A percentile compares a stretch with the other conserved stretches of the same genome.
Evolutionary conservation across 2,113 vertebrate species (phyloP).

Genomic region (Chamaea fasciata): DNA sequence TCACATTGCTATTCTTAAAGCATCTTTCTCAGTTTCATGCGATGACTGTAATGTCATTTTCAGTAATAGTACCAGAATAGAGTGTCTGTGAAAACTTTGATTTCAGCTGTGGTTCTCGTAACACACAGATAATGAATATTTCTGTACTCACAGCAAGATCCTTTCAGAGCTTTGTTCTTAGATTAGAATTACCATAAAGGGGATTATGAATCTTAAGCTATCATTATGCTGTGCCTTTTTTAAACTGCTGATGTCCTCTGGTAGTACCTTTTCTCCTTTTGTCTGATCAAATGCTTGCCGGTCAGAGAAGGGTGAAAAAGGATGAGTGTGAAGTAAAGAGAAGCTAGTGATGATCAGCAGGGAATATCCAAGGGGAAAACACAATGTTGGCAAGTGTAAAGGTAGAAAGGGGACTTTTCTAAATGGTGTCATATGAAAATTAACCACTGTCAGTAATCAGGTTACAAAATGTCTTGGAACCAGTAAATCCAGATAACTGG

Average conservation of each 20-base stretch:
- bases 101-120: neutral
- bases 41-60: slow-evolving; percentile 22
- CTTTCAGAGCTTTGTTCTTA: neutral
- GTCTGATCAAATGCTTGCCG: neutral
- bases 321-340: neutral
- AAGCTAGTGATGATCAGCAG: neutral
- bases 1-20: neutral
- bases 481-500: neutral
- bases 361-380: neutral
- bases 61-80: slow-evolving; percentile 21
- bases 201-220: neutral
- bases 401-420: neutral
- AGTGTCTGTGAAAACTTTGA: neutral
- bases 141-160: neutral
- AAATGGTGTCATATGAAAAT: neutral
- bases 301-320: neutral
- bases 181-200: neutral
- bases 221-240: neutral
- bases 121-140: neutral
- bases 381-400: neutral
- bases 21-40: slow-evolving; percentile 53
- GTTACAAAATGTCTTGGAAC: neutral
- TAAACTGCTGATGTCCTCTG: neutral
- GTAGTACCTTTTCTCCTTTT: neutral
- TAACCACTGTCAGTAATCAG: neutral